These are phyloP conservation scores for Dryadula phaetusa DNA, from an alignment of 2,888 invertebrate genomes.

Conservation along the genomic window DNA sequence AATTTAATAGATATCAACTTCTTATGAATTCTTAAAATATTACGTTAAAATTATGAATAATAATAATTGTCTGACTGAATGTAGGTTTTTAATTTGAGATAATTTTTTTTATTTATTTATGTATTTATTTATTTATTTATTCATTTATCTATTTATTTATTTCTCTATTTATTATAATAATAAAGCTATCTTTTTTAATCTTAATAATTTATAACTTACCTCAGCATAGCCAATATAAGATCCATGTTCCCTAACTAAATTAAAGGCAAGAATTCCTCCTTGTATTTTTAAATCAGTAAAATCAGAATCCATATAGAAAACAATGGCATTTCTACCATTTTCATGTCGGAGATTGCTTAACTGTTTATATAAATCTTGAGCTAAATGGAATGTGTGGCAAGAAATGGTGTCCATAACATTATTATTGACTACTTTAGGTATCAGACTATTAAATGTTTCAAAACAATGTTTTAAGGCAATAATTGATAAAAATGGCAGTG, in stretches of 20 bases:
- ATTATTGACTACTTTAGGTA: slow-evolving; percentile 78
- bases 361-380: slow-evolving; percentile 88
- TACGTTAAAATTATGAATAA: too few relatives aligned
- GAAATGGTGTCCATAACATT: slow-evolving; percentile 87
- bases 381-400: slow-evolving; percentile 89
- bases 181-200: background rate
- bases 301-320: slow-evolving; percentile 89
- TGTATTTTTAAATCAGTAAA: slow-evolving; percentile 87
- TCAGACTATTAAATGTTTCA: slow-evolving; percentile 75
- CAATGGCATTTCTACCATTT: slow-evolving; percentile 88
- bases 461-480: slow-evolving; percentile 93
- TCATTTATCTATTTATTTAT: too few relatives aligned
- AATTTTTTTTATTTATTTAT: too few relatives aligned
- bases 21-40: too few relatives aligned
- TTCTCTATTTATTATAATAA: too few relatives aligned
- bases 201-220: slow-evolving; percentile 71
- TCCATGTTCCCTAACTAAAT: slow-evolving; percentile 90
- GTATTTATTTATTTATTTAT: too few relatives aligned
- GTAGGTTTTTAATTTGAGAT: too few relatives aligned
- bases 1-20: too few relatives aligned
- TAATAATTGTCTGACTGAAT: too few relatives aligned
- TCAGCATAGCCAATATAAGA: slow-evolving; percentile 94
- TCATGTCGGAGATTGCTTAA: slow-evolving; percentile 87
- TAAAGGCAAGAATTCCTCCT: slow-evolving; percentile 95
- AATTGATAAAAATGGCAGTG: slow-evolving; percentile 93